Conservation (phyloP, 2,797 vertebrate species). For the Epinephelus malabaricus region DNA sequence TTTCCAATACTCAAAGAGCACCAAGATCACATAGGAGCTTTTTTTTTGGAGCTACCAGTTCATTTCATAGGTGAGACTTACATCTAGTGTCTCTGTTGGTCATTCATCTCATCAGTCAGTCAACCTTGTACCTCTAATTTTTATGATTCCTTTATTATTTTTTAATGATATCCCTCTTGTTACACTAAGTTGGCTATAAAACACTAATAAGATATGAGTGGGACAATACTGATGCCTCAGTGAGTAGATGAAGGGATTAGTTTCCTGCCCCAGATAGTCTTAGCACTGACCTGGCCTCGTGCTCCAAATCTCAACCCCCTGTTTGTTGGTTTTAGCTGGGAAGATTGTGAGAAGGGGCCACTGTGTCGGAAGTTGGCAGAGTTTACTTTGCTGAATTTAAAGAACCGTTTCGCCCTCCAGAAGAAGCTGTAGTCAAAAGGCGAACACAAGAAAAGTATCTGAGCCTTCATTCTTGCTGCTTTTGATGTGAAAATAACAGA, state of each 20-base stretch:
- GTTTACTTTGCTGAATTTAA: constrained; percentile 55
- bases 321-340: constrained; percentile 51
- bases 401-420: constrained; percentile 6
- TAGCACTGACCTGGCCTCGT: constrained; percentile 17
- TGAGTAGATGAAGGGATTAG: constrained; percentile 15
- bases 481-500: constrained; percentile 48
- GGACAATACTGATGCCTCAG: not conserved
- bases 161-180: not conserved
- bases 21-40: too few relatives aligned
- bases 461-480: constrained; percentile 7
- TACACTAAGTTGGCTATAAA: constrained; percentile 3
- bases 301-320: constrained; percentile 13
- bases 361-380: constrained; percentile 48
- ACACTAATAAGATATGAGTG: not conserved
- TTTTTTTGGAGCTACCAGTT: too few relatives aligned
- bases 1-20: too few relatives aligned
- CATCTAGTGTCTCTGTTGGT: too few relatives aligned
- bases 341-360: constrained; percentile 31
- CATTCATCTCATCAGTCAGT: not conserved
- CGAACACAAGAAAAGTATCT: not conserved
- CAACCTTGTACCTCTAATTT: not conserved
- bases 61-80: too few relatives aligned
- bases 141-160: not conserved
- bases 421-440: constrained; percentile 20
- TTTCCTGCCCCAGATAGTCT: constrained; percentile 45